Base-by-base conservation (phyloP, 1,140 invertebrate genomes). In the Drosophila mauritiana region DNA sequence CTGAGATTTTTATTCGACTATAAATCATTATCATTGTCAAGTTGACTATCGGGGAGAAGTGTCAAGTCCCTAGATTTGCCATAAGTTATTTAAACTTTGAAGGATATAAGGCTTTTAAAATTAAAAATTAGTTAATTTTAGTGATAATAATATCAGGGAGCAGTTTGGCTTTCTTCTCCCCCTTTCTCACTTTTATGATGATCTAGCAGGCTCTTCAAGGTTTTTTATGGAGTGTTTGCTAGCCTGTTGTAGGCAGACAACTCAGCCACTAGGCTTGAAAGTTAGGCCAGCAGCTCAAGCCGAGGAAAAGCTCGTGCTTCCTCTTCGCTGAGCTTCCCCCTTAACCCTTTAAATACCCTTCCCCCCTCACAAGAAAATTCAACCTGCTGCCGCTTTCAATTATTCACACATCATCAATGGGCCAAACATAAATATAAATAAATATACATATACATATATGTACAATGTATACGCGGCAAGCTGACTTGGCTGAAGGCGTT, bases 241-340 rank as follows among this genome's bases (percentile, higher is more conserved):
- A 51, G 78, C 82, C 65, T 88, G 82, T 86, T 86, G 82, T 82
- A 88, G 77, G 83, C 74, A 88, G 82, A 86, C 82, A 85, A 85
- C 80, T 84, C 73, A 72, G 69, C 68, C 75, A 78, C 75, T 78
- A 76, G 73, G 73, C 73, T 72, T 78, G 65, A 69, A 65, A 73
- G 37, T 62, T 55, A 51, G 72, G 42, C 36, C 49, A 48, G 36
- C 51, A 34, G 37, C 39, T 61, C n/a, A 51, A 55, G 34, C 7
- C 15, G 39, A 12, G 6, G 7, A 57, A 56, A 64, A 67, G 63
- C 58, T 74, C 31, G 46, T 36, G 42, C 45, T 57, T 17, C 46
- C 40, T 39, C 55, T 54, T 37, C 11, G 45, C 17, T 1, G 46
- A 7, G 3, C 0, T 4, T 49, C 45, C 45, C 43, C 5, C 13